Base-by-base conservation (phyloP, 2,888 invertebrate species). In the Phyllotreta striolata region DNA sequence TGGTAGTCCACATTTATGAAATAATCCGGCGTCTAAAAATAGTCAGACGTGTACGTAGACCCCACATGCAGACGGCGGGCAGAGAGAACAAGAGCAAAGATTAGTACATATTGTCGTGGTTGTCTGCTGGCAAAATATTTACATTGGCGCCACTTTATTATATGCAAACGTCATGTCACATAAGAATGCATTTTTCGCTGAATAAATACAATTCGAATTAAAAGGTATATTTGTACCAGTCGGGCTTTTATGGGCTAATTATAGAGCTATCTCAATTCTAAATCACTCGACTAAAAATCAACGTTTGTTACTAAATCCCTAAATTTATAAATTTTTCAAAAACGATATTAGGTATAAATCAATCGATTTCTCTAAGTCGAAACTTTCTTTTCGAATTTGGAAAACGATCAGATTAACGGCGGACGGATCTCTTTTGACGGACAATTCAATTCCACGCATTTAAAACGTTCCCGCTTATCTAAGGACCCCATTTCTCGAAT, bases 81-180 rank as follows among this genome's bases (percentile, higher is more conserved):
- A 12, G 34, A 38, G 52, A 52, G 10, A 38, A 52, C 52, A 52
- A 52, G 61, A 47, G 64, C 61, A 51, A 51, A 68, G 59, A 58
- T 59, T 64, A 66, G 62, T 66, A 24, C 24, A 65, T 69, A 64
- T 69, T 65, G 66, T 69, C 66, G 66, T 58, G 52, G 60, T 52
- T 39, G 66, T 68, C 66, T 68, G 66, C 38, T 61, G 60, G 65
- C 64, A 70, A 74, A 76, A 74, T 74, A 75, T 76, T 75, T 74
- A 74, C 73, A 61, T 73, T 76, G 76, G 77, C 77, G 77, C 76
- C 77, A 73, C 71, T 71, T 70, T 72, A 72, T 70, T 72, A 71
- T 71, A 74, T 68, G 75, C 74, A 70, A 73, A 73, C 75, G 72
- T 74, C 74, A 74, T 72, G 74, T 46, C 51, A 63, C 49, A 66